phyloP scores from a whole-genome alignment of 1,140 invertebrate species.

The Pteromalus puparum region DNA sequence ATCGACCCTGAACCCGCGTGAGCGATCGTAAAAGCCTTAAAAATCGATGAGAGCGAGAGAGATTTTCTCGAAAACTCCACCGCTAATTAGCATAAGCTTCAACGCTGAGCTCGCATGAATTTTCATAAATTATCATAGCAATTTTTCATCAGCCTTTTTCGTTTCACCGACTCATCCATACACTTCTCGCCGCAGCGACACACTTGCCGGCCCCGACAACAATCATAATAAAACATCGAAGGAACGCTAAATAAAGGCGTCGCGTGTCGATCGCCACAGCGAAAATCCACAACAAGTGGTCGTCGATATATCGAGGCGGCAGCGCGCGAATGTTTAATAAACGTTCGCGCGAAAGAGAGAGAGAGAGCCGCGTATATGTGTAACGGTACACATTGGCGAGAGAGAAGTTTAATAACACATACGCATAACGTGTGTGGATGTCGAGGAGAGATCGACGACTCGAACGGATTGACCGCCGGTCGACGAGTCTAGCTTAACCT shows the following conservation, averaged over 20 bases:
- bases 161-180: neutral
- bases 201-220: neutral
- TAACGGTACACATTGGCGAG: neutral
- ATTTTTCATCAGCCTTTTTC: neutral
- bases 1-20: neutral
- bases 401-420: neutral
- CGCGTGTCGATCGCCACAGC: neutral
- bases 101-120: neutral
- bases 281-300: neutral
- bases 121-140: neutral
- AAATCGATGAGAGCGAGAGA: too few species aligned
- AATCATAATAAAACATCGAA: neutral
- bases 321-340: constrained; percentile 44
- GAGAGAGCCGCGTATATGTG: neutral
- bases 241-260: neutral
- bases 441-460: neutral
- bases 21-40: neutral
- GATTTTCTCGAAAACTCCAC: neutral
- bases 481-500: neutral
- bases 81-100: neutral
- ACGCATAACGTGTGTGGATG: neutral
- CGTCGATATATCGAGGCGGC: neutral
- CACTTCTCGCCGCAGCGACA: neutral
- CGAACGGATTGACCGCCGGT: constrained; percentile 8
- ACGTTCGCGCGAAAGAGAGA: neutral